These are phyloP conservation scores for Parambassis ranga DNA, from an alignment of 2,797 vertebrate species.

Conservation along the genomic window DNA sequence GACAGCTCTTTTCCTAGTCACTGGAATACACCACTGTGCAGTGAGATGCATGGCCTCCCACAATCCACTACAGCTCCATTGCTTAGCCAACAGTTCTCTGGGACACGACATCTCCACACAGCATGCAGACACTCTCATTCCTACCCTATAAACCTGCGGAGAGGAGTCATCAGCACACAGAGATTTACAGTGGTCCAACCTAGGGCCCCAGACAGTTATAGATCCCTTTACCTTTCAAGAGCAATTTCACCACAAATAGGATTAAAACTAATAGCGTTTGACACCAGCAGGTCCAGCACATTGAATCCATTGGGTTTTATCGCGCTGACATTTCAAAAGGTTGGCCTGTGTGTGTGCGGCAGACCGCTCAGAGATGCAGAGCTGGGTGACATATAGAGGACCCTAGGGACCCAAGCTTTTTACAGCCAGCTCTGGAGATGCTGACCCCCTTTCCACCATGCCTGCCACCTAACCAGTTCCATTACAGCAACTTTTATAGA, in stretches of 20 bases:
- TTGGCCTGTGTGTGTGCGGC: conserved; percentile 64
- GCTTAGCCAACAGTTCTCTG: conserved; percentile 52
- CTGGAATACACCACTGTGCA: conserved; percentile 15
- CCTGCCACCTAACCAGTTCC: conserved; percentile 31
- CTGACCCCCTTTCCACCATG: not conserved
- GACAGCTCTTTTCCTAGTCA: conserved; percentile 50
- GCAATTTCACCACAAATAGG: conserved; percentile 78
- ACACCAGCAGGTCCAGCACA: conserved; percentile 72
- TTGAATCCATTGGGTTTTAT: conserved; percentile 78
- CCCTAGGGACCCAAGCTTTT: conserved; percentile 64
- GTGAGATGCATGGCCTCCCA: conserved; percentile 47
- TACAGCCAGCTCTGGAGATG: conserved; percentile 59
- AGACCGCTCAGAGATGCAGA: conserved; percentile 52
- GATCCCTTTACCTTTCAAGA: conserved; percentile 81
- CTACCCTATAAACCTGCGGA: conserved; percentile 54
- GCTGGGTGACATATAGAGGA: conserved; percentile 70
- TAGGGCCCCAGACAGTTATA: conserved; percentile 69
- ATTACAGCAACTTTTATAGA: conserved; percentile 66
- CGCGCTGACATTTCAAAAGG: conserved; percentile 83
- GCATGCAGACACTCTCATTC: conserved; percentile 50
- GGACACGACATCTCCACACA: conserved; percentile 43
- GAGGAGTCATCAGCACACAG: conserved; percentile 64
- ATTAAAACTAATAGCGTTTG: conserved; percentile 84
- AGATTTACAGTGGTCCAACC: conserved; percentile 68
- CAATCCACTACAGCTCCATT: conserved; percentile 54